These are phyloP conservation scores for Brachionichthys hirsutus DNA, from an alignment of 2,113 vertebrate genomes.

Conservation along the genomic window DNA sequence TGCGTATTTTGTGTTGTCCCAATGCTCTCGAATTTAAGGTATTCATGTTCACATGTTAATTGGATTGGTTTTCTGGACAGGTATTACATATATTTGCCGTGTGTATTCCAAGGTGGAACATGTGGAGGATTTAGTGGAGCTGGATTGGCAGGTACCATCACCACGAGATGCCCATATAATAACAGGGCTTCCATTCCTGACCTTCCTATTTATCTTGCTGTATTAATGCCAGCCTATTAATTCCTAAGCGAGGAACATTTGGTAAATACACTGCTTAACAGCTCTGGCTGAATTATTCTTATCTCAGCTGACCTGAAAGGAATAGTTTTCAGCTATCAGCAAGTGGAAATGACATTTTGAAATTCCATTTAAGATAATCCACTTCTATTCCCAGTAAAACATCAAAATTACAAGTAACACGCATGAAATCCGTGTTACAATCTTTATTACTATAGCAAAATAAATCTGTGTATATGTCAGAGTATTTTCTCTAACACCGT, in stretches of 20 bases:
- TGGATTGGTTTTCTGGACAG: slow-evolving; percentile 36
- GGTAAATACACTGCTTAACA: slow-evolving; percentile 87
- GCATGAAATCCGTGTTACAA: slow-evolving; percentile 85
- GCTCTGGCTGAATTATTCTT: slow-evolving; percentile 87
- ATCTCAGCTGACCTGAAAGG: slow-evolving; percentile 90
- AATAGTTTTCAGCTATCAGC: slow-evolving; percentile 94
- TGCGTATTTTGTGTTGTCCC: slow-evolving; percentile 44
- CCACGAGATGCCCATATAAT: slow-evolving; percentile 84
- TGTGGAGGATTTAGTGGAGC: slow-evolving; percentile 81
- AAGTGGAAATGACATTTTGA: slow-evolving; percentile 93
- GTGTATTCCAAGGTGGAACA: slow-evolving; percentile 70
- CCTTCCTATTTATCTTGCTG: slow-evolving; percentile 93
- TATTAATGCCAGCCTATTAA: slow-evolving; percentile 98
- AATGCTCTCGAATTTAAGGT: slow-evolving; percentile 27
- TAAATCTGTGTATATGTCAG: slow-evolving; percentile 77
- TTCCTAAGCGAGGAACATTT: slow-evolving; percentile 79
- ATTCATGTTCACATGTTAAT: slow-evolving; percentile 52
- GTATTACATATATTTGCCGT: slow-evolving; percentile 31
- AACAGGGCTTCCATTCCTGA: slow-evolving; percentile 78
- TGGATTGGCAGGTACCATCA: slow-evolving; percentile 88
- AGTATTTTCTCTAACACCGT: too few species aligned
- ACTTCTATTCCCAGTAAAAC: slow-evolving; percentile 90
- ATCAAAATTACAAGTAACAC: slow-evolving; percentile 88
- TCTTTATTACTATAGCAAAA: slow-evolving; percentile 79
- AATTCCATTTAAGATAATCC: slow-evolving; percentile 93